Conservation (phyloP, 2,888 invertebrate species). For the Ptychoptera albimana region DNA sequence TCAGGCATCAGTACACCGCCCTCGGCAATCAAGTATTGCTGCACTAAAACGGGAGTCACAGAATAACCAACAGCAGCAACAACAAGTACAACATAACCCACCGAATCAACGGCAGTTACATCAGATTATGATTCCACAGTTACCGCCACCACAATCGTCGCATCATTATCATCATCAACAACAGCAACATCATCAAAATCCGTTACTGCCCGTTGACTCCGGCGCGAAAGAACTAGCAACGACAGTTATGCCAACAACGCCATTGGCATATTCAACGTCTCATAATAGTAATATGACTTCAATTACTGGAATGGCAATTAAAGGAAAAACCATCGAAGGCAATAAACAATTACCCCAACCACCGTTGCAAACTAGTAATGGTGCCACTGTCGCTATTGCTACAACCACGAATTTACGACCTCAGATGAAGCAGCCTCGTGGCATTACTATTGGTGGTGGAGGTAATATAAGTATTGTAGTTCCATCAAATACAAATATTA, state of each 20-base stretch:
- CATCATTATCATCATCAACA: slow-evolving; percentile 5
- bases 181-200: slow-evolving; percentile 7
- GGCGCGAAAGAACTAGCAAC: too few species aligned
- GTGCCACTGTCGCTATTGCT: neutral
- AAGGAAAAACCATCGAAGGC: neutral
- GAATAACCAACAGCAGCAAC: slow-evolving; percentile 11
- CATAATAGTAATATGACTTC: neutral
- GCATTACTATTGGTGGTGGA: too few species aligned
- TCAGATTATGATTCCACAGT: neutral
- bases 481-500: slow-evolving; percentile 10
- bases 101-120: slow-evolving; percentile 6
- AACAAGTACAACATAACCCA: slow-evolving; percentile 3
- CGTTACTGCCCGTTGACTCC: neutral
- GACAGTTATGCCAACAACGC: too few species aligned
- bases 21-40: slow-evolving; percentile 18
- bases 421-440: too few species aligned
- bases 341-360: slow-evolving; percentile 6
- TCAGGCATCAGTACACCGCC: slow-evolving; percentile 22
- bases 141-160: neutral
- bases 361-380: slow-evolving; percentile 14
- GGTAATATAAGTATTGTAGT: too few species aligned
- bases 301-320: neutral
- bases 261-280: too few species aligned
- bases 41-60: slow-evolving; percentile 16
- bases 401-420: neutral